Percentiles rank a stretch among this genome's conserved stretches.
Conservation (phyloP, 2,113 vertebrate species). For the Muscicapa adusta region DNA sequence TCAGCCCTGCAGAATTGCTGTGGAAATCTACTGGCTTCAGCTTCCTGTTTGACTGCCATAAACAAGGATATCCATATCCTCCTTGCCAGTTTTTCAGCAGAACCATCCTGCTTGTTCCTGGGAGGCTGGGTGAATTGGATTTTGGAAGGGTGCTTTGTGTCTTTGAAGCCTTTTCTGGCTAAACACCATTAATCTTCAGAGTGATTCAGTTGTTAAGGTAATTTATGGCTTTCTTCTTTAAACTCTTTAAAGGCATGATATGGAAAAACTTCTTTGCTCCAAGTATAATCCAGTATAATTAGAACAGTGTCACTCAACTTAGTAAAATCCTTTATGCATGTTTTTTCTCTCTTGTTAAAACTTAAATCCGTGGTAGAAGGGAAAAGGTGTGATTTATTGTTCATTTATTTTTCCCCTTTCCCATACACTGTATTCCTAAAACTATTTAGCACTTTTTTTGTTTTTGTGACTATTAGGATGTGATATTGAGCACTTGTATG, state of each 20-base stretch:
- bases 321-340: conserved; percentile 11
- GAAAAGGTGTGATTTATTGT: conserved; percentile 36
- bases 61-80: neutral
- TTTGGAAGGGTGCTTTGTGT: conserved; percentile 38
- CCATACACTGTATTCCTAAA: neutral
- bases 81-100: neutral
- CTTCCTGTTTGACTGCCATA: neutral
- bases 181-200: conserved; percentile 34
- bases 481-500: neutral
- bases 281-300: conserved; percentile 53
- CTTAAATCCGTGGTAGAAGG: conserved; percentile 35
- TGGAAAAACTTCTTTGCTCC: conserved; percentile 56
- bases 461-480: neutral
- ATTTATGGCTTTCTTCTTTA: conserved; percentile 54
- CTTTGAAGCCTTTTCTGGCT: conserved; percentile 44
- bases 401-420: neutral
- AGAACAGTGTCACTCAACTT: conserved; percentile 51
- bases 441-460: neutral
- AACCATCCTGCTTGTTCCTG: conserved; percentile 23
- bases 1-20: neutral
- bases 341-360: conserved; percentile 51
- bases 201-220: conserved; percentile 55
- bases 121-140: neutral
- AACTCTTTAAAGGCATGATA: conserved; percentile 46
- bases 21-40: conserved; percentile 4